Evolutionary conservation across 2,888 invertebrate genomes (phyloP).

Genomic region (Philereme transversata): DNA sequence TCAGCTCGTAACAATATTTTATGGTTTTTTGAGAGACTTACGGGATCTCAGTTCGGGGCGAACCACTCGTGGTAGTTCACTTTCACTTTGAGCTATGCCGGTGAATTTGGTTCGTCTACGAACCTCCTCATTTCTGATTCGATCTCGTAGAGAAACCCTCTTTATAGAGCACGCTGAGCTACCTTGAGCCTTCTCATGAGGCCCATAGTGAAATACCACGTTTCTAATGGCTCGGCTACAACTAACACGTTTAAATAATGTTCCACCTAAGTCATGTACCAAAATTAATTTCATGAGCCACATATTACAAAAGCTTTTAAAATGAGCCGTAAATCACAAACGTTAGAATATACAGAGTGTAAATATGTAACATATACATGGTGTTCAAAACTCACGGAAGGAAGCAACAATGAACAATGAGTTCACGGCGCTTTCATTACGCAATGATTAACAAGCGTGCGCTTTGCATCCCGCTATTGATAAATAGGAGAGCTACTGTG

Average conservation of each 20-base stretch:
- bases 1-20: no score
- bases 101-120: no score
- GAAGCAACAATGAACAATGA: constrained; percentile 23
- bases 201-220: no score
- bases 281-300: constrained; percentile 14
- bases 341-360: constrained; percentile 12
- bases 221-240: no score
- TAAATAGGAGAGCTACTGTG: constrained; percentile 23
- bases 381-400: constrained; percentile 18
- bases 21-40: no score
- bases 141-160: no score
- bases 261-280: neutral
- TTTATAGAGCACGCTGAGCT: no score
- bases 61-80: no score
- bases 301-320: constrained; percentile 21
- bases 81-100: no score
- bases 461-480: constrained; percentile 24
- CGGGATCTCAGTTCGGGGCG: no score
- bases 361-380: constrained; percentile 9
- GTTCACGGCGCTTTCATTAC: constrained; percentile 31
- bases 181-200: no score
- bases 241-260: neutral
- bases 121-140: no score
- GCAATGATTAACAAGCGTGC: constrained; percentile 29
- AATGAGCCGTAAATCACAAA: constrained; percentile 17